A percentile compares a stretch with the other conserved stretches of the same genome.
phyloP scores from a whole-genome alignment of 2,888 invertebrate genomes.

The Athalia circularis region DNA sequence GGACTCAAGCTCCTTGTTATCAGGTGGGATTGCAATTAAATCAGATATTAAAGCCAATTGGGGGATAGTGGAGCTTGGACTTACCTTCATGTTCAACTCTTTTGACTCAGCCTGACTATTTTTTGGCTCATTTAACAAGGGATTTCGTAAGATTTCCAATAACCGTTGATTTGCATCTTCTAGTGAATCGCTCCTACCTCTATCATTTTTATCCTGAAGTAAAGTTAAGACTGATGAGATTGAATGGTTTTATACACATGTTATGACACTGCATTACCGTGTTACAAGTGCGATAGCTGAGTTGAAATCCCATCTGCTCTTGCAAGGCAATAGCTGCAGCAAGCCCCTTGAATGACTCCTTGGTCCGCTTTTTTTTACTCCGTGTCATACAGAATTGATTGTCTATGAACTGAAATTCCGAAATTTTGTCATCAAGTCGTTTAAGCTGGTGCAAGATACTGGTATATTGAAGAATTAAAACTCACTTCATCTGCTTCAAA shows the following conservation, averaged over 20 bases:
- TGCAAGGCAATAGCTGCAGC: background rate
- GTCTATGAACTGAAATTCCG: slow-evolving; percentile 12
- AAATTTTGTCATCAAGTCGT: background rate
- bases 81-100: slow-evolving; percentile 5
- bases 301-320: slow-evolving; percentile 7
- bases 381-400: slow-evolving; percentile 10
- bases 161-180: background rate
- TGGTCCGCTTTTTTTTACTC: background rate
- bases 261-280: background rate
- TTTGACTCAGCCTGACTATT: background rate
- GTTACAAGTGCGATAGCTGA: background rate
- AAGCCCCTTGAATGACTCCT: background rate
- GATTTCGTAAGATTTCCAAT: background rate
- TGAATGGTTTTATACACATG: background rate
- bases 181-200: background rate
- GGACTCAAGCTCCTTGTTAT: slow-evolving; percentile 22
- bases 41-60: background rate
- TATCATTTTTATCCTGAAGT: slow-evolving; percentile 16
- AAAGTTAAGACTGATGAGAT: background rate
- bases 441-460: no score
- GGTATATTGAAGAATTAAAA: background rate
- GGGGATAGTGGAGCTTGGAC: background rate
- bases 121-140: slow-evolving; percentile 1
- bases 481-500: slow-evolving; percentile 27
- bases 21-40: background rate